Conservation (phyloP, 2,113 vertebrate species). For the Cisticola juncidis region DNA sequence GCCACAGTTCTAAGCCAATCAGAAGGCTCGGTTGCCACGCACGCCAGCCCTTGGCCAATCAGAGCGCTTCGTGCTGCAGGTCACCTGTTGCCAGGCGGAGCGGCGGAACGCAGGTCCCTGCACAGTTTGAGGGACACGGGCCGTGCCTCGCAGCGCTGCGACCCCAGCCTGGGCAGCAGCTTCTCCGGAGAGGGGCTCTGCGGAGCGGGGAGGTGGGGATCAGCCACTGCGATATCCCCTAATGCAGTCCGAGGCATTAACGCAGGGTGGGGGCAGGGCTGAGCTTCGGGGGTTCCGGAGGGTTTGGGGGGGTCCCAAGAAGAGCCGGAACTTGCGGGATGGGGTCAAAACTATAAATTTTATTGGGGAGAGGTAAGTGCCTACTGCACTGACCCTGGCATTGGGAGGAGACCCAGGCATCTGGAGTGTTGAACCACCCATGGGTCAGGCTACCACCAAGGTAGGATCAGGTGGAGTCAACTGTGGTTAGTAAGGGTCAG, state of each 20-base stretch:
- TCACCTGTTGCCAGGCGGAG: not conserved
- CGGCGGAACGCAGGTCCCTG: accelerated
- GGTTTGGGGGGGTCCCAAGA: not conserved
- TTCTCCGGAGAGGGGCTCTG: not conserved
- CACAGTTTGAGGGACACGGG: accelerated
- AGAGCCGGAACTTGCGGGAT: not conserved
- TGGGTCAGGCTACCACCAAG: not conserved
- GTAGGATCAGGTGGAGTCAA: too few relatives aligned
- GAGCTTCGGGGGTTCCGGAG: not conserved
- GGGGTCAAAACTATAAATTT: not conserved
- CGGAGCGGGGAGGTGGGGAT: too few relatives aligned
- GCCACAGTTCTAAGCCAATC: not conserved
- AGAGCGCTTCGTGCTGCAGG: accelerated
- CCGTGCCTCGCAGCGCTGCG: not conserved
- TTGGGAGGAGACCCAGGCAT: too few relatives aligned
- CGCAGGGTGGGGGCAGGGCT: too few relatives aligned
- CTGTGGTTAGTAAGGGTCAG: not conserved
- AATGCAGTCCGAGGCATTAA: too few relatives aligned
- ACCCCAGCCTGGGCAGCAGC: accelerated
- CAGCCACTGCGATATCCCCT: not conserved
- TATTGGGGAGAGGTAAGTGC: not conserved
- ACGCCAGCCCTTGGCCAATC: not conserved
- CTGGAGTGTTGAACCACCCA: not conserved
- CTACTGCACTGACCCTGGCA: not conserved
- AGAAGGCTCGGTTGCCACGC: not conserved